Evolutionary conservation across 2,797 vertebrate species (phyloP).

Genomic region (Thaleichthys pacificus): DNA sequence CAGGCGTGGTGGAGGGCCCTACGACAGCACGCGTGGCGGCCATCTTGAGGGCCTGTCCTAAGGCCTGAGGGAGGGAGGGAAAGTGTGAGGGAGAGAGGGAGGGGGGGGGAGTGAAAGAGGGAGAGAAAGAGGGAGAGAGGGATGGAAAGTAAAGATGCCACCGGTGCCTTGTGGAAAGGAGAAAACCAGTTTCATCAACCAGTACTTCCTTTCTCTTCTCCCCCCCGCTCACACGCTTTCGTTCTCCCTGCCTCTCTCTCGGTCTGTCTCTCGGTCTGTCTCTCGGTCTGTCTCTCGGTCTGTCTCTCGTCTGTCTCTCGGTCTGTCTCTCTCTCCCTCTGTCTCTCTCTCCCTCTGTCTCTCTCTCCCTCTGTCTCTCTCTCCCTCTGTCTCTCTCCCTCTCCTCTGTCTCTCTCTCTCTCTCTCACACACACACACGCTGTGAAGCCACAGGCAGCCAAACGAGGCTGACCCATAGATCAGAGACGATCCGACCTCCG

Average conservation of each 20-base stretch:
- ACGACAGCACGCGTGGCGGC: conserved; percentile 41
- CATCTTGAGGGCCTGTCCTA: too few species aligned
- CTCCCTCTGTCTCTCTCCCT: neutral
- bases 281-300: too few species aligned
- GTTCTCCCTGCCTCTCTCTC: conserved; percentile 30
- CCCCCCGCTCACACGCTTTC: conserved; percentile 35
- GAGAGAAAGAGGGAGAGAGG: neutral
- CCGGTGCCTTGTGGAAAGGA: neutral
- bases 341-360: too few species aligned
- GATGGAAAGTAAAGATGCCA: neutral
- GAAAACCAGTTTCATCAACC: neutral
- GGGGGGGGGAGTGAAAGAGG: neutral
- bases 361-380: too few species aligned
- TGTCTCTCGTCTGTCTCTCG: too few species aligned
- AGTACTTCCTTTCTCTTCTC: conserved; percentile 26
- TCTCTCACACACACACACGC: neutral
- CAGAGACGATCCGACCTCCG: neutral
- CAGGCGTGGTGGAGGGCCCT: neutral
- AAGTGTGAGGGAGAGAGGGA: neutral
- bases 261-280: too few species aligned
- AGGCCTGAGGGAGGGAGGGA: conserved; percentile 4
- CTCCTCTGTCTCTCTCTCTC: conserved; percentile 14
- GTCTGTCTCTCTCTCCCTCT: too few species aligned
- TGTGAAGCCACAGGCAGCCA: too few species aligned
- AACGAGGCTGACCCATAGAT: neutral